Evolutionary conservation across 2,797 vertebrate species (phyloP).

Genomic region (Falco concolor): DNA sequence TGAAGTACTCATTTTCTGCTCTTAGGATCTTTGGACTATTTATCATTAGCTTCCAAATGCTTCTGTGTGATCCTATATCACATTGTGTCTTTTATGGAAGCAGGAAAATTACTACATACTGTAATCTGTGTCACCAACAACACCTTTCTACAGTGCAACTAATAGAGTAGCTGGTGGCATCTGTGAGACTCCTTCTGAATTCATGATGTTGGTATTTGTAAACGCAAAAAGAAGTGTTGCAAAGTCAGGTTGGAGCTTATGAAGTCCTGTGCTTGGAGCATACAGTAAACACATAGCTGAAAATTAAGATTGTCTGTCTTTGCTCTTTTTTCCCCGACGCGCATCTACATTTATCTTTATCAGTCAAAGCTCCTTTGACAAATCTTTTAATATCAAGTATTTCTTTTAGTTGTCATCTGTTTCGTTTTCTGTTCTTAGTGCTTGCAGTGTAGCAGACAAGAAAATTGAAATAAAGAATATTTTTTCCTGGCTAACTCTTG

Average conservation of each 20-base stretch:
- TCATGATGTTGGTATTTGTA: background rate
- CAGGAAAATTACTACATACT: background rate
- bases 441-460: background rate
- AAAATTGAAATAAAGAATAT: background rate
- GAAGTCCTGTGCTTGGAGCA: background rate
- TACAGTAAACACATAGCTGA: background rate
- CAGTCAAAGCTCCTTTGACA: background rate
- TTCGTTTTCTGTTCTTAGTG: background rate
- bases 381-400: background rate
- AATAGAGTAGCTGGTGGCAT: background rate
- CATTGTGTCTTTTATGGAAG: background rate
- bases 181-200: background rate
- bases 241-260: background rate
- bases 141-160: background rate
- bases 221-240: background rate
- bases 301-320: background rate
- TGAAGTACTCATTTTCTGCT: background rate
- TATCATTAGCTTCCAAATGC: background rate
- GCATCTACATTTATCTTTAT: background rate
- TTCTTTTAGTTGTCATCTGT: background rate
- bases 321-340: rapidly evolving
- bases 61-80: background rate
- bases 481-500: background rate
- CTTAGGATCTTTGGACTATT: background rate
- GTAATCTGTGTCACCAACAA: background rate